phyloP scores from a whole-genome alignment of 2,113 vertebrate genomes.

The Equus przewalskii region DNA sequence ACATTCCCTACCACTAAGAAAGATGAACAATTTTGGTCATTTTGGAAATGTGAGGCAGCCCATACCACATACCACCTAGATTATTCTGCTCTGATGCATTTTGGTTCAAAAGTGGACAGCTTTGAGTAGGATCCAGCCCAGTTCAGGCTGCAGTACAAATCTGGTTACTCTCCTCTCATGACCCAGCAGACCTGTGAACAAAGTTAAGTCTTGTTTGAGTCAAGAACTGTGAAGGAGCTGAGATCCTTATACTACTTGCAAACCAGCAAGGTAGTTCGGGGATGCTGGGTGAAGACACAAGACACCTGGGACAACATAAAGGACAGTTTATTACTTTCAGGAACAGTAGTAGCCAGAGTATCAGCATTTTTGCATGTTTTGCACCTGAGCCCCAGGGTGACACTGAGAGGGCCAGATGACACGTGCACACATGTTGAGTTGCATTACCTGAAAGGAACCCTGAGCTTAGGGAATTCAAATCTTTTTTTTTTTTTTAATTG shows the following conservation, averaged over 20 bases:
- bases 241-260: background rate
- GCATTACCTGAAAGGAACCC: background rate
- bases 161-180: background rate
- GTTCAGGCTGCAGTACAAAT: background rate
- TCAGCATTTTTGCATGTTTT: background rate
- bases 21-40: background rate
- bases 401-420: background rate
- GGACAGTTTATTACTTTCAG: background rate
- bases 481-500: background rate
- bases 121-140: background rate
- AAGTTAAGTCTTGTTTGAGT: background rate
- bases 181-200: background rate
- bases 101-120: background rate
- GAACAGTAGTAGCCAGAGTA: background rate
- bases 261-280: background rate
- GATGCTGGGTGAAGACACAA: background rate
- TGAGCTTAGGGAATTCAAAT: background rate
- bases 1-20: background rate
- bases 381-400: background rate
- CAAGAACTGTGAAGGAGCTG: background rate
- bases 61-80: background rate
- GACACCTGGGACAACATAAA: background rate
- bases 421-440: too few species aligned
- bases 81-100: background rate
- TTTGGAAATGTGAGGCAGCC: background rate